Evolutionary conservation across 2,888 invertebrate species (phyloP).

Genomic region (Temnothorax rugatulus): DNA sequence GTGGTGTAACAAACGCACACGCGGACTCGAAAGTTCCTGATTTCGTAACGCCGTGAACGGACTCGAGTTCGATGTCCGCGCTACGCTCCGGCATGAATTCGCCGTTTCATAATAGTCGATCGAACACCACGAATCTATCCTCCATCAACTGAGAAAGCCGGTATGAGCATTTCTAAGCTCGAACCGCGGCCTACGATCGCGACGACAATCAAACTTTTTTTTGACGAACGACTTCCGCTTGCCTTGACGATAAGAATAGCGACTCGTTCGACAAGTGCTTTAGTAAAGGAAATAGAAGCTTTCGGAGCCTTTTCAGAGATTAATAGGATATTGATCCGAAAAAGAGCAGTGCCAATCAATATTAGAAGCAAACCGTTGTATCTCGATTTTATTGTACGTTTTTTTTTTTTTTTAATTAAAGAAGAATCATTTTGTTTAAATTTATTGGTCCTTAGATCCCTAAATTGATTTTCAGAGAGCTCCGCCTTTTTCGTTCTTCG

Average conservation of each 20-base stretch:
- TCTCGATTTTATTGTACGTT: background rate
- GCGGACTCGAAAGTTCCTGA: conserved; percentile 79
- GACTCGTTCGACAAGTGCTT: conserved; percentile 10
- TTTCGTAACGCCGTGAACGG: conserved; percentile 80
- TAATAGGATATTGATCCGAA: background rate
- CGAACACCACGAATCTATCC: conserved; percentile 69
- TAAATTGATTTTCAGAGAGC: background rate
- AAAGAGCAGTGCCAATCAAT: background rate
- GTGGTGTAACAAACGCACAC: conserved; percentile 59
- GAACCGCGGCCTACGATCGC: conserved; percentile 15
- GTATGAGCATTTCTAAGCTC: conserved; percentile 27
- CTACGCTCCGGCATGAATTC: conserved; percentile 68
- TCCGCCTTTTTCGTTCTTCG: background rate
- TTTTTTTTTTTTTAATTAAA: background rate
- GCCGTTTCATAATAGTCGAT: conserved; percentile 74
- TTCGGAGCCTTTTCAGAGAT: background rate
- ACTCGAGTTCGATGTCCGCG: conserved; percentile 80
- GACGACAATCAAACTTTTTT: conserved; percentile 14
- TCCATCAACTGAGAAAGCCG: conserved; percentile 63
- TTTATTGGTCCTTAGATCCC: background rate
- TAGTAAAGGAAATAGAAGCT: background rate
- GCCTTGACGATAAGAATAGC: background rate
- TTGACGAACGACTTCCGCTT: conserved; percentile 34
- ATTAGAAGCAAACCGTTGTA: background rate
- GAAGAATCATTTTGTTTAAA: background rate